Base-by-base conservation (phyloP, 2,888 invertebrate genomes). In the Sympetrum striolatum region DNA sequence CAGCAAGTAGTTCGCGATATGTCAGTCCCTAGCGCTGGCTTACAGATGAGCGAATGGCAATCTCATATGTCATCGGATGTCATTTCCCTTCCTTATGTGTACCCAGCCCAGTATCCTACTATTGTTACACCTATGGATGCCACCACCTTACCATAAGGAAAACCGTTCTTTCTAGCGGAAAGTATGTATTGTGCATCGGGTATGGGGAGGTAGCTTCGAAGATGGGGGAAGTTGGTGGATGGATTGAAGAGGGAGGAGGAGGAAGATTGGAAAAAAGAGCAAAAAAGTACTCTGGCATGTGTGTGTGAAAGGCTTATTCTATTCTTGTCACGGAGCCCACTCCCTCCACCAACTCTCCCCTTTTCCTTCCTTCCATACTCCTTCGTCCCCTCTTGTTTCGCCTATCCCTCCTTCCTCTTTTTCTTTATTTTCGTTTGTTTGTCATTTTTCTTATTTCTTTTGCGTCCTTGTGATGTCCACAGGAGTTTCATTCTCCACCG, bases 221-320 rank as follows among this genome's bases (percentile, higher is more conserved):
- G 86, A 86, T 64, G 60, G 86, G 53, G 60, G 44, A 44, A 81
- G 81, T 81, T 48, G 81, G 81, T 44, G 39, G 81, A 81, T 81
- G n/a, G 82, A 73, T 73, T 35, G n/a, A n/a, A 53, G 37, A n/a
- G 53, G 86, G 60, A 58, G 35, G 58, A 22, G 86, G 37, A 86
- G 60, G 86, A 86, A 86, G 86, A 86, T 86, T 60, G 86, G 60
- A 86, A 86, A 60, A 86, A 58, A n/a, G 35, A 58, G 82, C 58
- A 58, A 86, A 60, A 82, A 82, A 86, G 58, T 35, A 60, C 60
- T n/a, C 64, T 58, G 58, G 60, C 60, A 60, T 64, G 86, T 82
- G 82, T 82, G 82, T 64, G 86, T 86, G 86, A 86, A 86, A 86
- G 86, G 86, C 86, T 86, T 86, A 86, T 86, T 86, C 86, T 86